Conservation (phyloP, 2,113 vertebrate genomes). For the Apodemus speciosus region DNA sequence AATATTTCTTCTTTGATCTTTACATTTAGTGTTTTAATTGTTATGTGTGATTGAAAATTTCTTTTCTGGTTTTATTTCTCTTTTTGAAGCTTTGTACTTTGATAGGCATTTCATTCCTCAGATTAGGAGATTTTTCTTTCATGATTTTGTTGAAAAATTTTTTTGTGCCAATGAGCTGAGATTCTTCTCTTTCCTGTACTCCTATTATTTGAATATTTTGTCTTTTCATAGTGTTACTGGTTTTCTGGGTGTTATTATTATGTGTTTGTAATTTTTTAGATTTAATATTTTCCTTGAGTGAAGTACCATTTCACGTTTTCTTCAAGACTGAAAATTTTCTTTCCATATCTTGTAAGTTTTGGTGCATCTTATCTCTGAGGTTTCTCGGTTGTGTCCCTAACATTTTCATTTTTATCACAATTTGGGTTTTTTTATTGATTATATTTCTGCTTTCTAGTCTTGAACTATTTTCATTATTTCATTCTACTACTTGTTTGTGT, state of each 20-base stretch:
- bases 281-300: neutral
- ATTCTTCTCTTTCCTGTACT: neutral
- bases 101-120: neutral
- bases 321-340: neutral
- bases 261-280: neutral
- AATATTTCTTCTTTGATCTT: neutral
- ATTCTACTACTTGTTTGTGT: neutral
- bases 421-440: neutral
- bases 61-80: neutral
- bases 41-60: neutral
- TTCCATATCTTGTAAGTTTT: neutral
- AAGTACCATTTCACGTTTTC: neutral
- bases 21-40: neutral
- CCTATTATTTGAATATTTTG: neutral
- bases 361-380: neutral
- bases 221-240: neutral
- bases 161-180: neutral
- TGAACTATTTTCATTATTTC: neutral
- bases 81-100: neutral
- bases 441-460: neutral
- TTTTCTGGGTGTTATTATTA: neutral
- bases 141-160: neutral
- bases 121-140: neutral
- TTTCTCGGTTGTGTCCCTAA: neutral
- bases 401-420: neutral